Evolutionary conservation across 1,140 invertebrate genomes (phyloP).

Genomic region (Bombus affinis): DNA sequence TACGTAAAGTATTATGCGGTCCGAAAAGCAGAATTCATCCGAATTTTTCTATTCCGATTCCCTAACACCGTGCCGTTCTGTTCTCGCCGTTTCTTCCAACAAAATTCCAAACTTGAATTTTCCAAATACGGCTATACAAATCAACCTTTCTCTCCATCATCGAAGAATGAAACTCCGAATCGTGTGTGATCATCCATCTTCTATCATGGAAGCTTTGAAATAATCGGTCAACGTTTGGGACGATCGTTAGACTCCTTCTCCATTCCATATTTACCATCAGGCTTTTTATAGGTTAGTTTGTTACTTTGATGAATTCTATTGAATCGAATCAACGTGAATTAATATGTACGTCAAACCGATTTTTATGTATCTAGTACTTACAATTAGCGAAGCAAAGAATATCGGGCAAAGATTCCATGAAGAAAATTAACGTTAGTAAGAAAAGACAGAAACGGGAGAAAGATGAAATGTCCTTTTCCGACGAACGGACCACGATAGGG

Average conservation of each 20-base stretch:
- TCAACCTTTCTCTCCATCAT: not conserved
- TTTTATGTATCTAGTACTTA: not conserved
- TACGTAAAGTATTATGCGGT: not conserved
- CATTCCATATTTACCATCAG: not conserved
- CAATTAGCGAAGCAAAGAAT: not conserved
- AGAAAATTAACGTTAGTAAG: not conserved
- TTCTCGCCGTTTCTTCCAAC: too few relatives aligned
- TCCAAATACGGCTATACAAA: not conserved
- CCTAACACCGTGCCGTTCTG: not conserved
- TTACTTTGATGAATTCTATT: not conserved
- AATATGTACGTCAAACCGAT: not conserved
- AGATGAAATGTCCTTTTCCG: conserved; percentile 70
- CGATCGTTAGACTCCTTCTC: not conserved
- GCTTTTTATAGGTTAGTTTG: not conserved
- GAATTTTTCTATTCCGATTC: not conserved
- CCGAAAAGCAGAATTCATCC: not conserved
- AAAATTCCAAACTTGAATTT: not conserved
- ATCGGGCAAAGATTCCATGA: conserved; percentile 16
- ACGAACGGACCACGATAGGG: conserved; percentile 44
- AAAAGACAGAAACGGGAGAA: conserved; percentile 40
- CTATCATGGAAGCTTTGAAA: not conserved
- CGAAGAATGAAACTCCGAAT: not conserved
- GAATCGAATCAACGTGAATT: not conserved
- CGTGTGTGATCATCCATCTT: not conserved
- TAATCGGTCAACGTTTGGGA: not conserved